Evolutionary conservation across 2,113 vertebrate species (phyloP).

Genomic region (Sinocyclocheilus maitianheensis): DNA sequence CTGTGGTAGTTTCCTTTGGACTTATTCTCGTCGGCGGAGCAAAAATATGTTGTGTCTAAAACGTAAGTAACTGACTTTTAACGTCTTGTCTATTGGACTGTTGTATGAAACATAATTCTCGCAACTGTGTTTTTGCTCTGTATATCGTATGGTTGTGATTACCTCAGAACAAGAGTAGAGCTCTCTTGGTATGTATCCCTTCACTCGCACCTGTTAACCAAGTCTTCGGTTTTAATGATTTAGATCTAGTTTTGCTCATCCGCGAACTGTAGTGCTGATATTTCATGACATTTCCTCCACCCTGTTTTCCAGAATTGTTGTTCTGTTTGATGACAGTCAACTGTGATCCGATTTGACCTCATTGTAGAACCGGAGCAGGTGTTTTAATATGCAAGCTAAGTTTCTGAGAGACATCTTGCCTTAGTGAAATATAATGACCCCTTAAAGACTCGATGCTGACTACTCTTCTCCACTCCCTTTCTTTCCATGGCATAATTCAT

Average conservation of each 20-base stretch:
- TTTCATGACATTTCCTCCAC: neutral
- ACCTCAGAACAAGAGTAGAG: neutral
- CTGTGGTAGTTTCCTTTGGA: neutral
- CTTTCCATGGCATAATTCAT: conserved; percentile 6
- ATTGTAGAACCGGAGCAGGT: neutral
- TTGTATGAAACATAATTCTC: neutral
- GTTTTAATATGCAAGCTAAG: neutral
- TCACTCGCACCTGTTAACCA: neutral
- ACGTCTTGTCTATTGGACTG: neutral
- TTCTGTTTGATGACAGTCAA: neutral
- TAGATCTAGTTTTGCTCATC: neutral
- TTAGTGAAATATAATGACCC: neutral
- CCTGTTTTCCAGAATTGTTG: neutral
- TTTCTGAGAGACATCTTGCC: neutral
- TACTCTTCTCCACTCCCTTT: neutral
- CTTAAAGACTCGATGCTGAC: conserved; percentile 12
- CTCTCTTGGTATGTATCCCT: neutral
- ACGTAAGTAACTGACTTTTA: neutral
- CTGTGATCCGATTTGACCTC: neutral
- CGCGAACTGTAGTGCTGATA: no score
- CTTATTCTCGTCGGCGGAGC: no score
- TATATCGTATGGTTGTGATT: neutral
- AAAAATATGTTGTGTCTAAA: neutral
- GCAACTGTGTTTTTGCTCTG: neutral
- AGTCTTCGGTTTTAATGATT: neutral